phyloP scores from a whole-genome alignment of 53 echinoderm and acorn worm genomes.

The Apostichopus leukothele region DNA sequence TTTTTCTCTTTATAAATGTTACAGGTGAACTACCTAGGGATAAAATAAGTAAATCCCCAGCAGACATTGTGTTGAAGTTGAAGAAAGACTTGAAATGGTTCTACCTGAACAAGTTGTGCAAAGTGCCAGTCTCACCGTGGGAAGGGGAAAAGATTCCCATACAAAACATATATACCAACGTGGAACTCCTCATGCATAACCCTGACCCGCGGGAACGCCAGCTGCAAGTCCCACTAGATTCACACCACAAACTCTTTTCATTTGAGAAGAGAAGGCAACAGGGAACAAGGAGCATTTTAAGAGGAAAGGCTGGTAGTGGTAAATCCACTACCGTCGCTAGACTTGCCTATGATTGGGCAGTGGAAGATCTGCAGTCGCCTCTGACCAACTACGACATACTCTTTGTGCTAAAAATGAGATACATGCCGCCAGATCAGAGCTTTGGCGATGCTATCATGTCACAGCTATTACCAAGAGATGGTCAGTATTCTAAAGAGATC shows the following conservation, averaged over 20 bases:
- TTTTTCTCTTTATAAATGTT: not conserved
- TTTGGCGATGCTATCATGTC: conserved; percentile 36
- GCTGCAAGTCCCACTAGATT: conserved; percentile 16
- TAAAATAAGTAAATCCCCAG: not conserved
- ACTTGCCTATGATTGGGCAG: conserved; percentile 32
- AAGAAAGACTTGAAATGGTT: conserved; percentile 43
- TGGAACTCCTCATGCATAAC: conserved; percentile 1
- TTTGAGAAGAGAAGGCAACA: not conserved
- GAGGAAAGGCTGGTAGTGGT: conserved; percentile 43
- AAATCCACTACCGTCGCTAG: conserved; percentile 38
- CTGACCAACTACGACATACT: conserved; percentile 13
- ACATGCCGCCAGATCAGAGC: not conserved
- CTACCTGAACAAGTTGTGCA: conserved; percentile 38
- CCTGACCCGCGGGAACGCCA: conserved; percentile 4
- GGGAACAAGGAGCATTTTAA: conserved; percentile 21
- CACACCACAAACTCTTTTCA: conserved; percentile 35
- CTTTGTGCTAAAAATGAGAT: conserved; percentile 36
- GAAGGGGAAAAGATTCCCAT: conserved; percentile 23
- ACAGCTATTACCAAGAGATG: conserved; percentile 20
- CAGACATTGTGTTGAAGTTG: not conserved
- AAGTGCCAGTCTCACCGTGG: conserved; percentile 38
- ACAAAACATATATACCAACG: conserved; percentile 35
- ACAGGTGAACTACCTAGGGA: not conserved
- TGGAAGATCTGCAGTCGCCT: not conserved
- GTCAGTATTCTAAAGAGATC: not conserved